Percentiles rank a stretch among this genome's conserved stretches.
phyloP scores from a whole-genome alignment of 2,888 invertebrate genomes.

The Macrosiphum euphorbiae region DNA sequence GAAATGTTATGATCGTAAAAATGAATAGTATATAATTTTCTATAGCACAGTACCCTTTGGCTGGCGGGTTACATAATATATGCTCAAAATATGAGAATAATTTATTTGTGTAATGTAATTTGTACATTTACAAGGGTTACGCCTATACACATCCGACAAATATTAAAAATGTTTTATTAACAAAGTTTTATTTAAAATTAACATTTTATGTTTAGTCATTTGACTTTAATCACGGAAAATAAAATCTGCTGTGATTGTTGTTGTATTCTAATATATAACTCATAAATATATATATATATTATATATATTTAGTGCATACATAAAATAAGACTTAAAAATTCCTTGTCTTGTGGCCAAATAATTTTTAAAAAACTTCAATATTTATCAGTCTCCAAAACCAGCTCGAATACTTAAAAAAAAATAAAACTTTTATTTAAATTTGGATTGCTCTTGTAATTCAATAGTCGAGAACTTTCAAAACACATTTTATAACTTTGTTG shows the following conservation, averaged over 20 bases:
- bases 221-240: neutral
- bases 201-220: neutral
- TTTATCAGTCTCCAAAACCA: neutral
- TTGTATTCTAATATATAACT: neutral
- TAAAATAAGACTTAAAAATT: neutral
- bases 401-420: neutral
- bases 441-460: neutral
- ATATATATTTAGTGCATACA: neutral
- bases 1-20: neutral
- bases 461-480: neutral
- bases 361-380: neutral
- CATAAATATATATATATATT: no score
- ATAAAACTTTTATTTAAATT: neutral
- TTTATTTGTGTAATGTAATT: neutral
- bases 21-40: neutral
- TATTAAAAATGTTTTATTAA: neutral
- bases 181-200: neutral
- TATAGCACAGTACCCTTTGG: neutral
- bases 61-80: neutral
- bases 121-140: neutral
- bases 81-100: neutral
- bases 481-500: neutral
- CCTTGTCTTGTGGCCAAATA: neutral
- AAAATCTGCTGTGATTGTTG: neutral
- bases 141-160: neutral